A percentile compares a stretch with the other conserved stretches of the same genome.
Conservation (phyloP, 2,888 invertebrate genomes). For the Lysandra coridon region DNA sequence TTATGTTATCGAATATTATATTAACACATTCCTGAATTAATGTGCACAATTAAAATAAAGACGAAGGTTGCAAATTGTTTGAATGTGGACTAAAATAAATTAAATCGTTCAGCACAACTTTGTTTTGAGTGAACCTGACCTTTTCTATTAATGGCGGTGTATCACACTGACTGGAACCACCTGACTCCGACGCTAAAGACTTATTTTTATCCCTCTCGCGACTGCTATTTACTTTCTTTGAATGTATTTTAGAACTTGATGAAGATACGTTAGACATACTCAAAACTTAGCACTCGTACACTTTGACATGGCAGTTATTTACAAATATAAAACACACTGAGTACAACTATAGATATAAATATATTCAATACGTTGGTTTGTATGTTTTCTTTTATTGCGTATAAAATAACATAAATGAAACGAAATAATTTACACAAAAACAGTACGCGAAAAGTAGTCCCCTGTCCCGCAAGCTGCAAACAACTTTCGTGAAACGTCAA, state of each 20-base stretch:
- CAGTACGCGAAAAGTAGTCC: constrained; percentile 15
- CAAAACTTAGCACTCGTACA: constrained; percentile 34
- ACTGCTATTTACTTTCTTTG: constrained; percentile 60
- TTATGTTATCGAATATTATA: neutral
- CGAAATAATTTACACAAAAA: constrained; percentile 17
- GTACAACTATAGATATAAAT: constrained; percentile 7
- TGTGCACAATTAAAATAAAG: constrained; percentile 3
- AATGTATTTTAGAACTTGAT: constrained; percentile 63
- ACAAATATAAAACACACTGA: neutral
- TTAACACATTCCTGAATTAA: constrained; percentile 2
- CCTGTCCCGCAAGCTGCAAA: constrained; percentile 13
- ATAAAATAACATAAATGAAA: neutral
- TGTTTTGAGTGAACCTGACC: constrained; percentile 48
- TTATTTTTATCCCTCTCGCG: constrained; percentile 72
- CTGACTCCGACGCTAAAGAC: constrained; percentile 68
- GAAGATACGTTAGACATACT: constrained; percentile 63
- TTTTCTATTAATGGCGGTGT: constrained; percentile 72
- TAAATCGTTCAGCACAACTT: neutral
- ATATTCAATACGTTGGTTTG: neutral
- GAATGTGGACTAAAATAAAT: neutral
- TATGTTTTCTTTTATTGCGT: neutral
- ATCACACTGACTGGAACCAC: constrained; percentile 75
- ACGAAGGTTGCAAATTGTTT: neutral
- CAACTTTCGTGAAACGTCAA: constrained; percentile 4
- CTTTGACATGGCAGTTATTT: constrained; percentile 25